These are phyloP conservation scores for Leiothrix lutea DNA, from an alignment of 2,113 vertebrate genomes.

Conservation along the genomic window DNA sequence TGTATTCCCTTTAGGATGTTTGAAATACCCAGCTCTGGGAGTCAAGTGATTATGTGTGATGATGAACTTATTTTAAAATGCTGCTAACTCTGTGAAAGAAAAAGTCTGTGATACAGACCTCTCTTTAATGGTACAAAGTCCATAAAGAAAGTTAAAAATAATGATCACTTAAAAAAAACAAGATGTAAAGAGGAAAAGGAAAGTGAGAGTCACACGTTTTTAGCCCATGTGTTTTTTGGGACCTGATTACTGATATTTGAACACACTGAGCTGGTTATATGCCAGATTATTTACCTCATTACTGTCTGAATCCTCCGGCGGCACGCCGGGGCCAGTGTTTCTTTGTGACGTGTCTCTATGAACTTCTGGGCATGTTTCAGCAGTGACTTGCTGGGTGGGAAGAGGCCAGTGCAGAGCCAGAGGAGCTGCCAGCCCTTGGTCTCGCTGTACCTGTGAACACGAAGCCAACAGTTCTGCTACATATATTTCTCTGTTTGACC, in stretches of 20 bases:
- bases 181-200: background rate
- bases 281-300: conserved; percentile 79
- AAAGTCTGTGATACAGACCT: background rate
- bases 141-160: background rate
- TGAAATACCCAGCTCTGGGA: background rate
- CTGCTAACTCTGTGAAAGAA: background rate
- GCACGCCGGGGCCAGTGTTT: conserved; percentile 80
- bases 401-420: conserved; percentile 94
- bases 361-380: conserved; percentile 88
- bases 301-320: conserved; percentile 83
- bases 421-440: conserved; percentile 93
- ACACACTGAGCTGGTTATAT: background rate
- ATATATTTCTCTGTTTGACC: background rate
- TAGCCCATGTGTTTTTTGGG: background rate
- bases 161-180: background rate
- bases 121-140: background rate
- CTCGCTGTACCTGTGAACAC: conserved; percentile 81
- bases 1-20: background rate
- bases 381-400: conserved; percentile 84
- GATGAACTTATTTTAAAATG: background rate
- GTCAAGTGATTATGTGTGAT: background rate
- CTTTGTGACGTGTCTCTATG: conserved; percentile 80
- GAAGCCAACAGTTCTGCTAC: background rate
- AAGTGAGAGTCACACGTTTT: background rate
- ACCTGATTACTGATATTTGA: background rate